phyloP scores from a whole-genome alignment of 2,888 invertebrate genomes.

The Allygus modestus region DNA sequence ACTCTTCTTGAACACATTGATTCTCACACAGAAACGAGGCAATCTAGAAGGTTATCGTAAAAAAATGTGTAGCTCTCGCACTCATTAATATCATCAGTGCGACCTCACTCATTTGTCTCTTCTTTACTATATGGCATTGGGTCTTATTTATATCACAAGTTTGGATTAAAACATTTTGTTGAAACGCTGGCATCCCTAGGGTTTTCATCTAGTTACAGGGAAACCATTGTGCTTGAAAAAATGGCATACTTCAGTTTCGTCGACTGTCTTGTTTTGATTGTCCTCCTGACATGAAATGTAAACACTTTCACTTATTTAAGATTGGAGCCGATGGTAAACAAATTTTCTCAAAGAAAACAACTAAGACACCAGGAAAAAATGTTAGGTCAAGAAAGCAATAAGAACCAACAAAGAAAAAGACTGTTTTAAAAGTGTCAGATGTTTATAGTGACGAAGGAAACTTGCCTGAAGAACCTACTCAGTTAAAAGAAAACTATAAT shows the following conservation, averaged over 20 bases:
- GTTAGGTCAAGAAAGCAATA: not conserved
- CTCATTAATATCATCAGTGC: too few relatives aligned
- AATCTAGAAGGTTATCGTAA: too few relatives aligned
- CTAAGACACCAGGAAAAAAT: not conserved
- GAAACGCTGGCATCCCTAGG: not conserved
- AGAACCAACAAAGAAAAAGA: not conserved
- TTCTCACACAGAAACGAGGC: too few relatives aligned
- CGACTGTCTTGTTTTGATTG: not conserved
- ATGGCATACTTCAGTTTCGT: not conserved
- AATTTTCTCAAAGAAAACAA: not conserved
- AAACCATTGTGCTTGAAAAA: too few relatives aligned
- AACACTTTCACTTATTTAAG: not conserved
- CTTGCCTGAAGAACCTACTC: not conserved
- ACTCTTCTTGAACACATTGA: too few relatives aligned
- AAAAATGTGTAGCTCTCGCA: too few relatives aligned
- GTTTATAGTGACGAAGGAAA: not conserved
- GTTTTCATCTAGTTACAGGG: too few relatives aligned
- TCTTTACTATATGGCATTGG: too few relatives aligned
- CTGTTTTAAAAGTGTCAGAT: slow-evolving; percentile 1
- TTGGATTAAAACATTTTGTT: slow-evolving; percentile 12
- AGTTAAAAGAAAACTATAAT: not conserved
- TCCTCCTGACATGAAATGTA: not conserved
- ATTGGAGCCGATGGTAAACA: not conserved
- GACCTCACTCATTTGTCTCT: too few relatives aligned
- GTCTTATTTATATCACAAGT: too few relatives aligned